Evolutionary conservation across 2,888 invertebrate genomes (phyloP), one percentile per base, ranked within the genome.

Genomic region (Euplagia quadripunctaria): DNA sequence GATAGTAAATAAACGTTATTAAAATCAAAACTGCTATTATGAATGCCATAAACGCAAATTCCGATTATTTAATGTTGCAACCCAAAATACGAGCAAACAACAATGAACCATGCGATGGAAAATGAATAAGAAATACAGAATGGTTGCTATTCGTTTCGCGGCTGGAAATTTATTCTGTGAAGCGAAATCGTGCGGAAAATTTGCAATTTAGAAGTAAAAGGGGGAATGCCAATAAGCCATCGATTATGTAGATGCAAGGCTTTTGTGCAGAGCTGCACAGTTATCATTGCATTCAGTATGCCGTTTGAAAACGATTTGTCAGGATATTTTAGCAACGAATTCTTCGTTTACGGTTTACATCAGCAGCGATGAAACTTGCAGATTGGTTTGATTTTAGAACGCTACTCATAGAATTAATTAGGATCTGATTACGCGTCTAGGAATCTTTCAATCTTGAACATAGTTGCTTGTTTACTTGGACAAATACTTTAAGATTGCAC

Each of bases 171-270:
- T 95, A 95, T 94, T 93, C 93, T 88, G 88, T 87, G 87, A 90
- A 88, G 88, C 89, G 93, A 94, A 95, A 95, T 96, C 95, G 95
- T 93, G 95, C 91, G 94, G 94, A 96, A 96, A 95, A 96, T 96
- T 95, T 94, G 95, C 95, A 95, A 94, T 96, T 96, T 95, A 93
- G 93, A 94, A 95, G 94, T 94, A 94, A 94, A 93, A 92, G 92
- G 94, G 85, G 94, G 95, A 94, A 94, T 91, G 91, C 91, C 95
- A 94, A 94, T 95, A 95, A 94, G 94, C 93, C 93, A 94, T 95
- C 95, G 95, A 94, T 95, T 95, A 95, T 95, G 94, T 90, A 94
- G 94, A 95, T 95, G 93, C 94, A 94, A 89, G 91, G 88, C 92
- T 92, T 93, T 94, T 94, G 94, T 94, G 91, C 91, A 89, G 86